These are phyloP conservation scores for Burhinus bistriatus DNA, from an alignment of 2,113 vertebrate genomes.

Conservation along the genomic window DNA sequence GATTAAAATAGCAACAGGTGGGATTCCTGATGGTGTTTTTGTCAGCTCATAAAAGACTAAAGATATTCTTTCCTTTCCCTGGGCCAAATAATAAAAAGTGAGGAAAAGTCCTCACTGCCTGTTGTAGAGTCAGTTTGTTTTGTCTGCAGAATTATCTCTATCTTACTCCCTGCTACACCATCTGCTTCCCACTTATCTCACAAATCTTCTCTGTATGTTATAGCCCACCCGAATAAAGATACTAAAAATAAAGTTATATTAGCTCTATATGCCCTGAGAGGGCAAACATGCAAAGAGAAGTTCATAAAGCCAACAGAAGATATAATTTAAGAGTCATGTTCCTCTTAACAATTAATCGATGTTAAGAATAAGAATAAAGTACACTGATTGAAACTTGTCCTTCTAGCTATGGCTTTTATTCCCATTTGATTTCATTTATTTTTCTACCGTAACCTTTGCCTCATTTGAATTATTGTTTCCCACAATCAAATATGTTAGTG, in stretches of 20 bases:
- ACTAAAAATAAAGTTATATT: neutral
- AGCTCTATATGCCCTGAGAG: neutral
- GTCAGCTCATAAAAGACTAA: neutral
- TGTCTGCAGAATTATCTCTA: neutral
- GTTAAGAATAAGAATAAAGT: constrained; percentile 14
- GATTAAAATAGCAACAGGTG: neutral
- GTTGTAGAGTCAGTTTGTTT: neutral
- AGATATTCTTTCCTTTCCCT: neutral
- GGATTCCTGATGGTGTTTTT: neutral
- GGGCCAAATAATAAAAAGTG: neutral
- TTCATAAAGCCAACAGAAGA: neutral
- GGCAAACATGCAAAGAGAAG: neutral
- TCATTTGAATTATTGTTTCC: constrained; percentile 55
- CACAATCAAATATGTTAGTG: constrained; percentile 37
- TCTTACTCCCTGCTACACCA: neutral
- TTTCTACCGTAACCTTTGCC: constrained; percentile 41
- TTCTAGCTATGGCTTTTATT: constrained; percentile 12
- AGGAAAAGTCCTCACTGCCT: neutral
- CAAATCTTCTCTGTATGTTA: neutral
- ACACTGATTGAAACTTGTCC: neutral
- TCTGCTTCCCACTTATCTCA: neutral
- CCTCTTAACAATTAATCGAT: neutral
- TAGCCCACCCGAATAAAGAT: neutral
- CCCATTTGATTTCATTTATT: constrained; percentile 38
- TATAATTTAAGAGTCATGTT: neutral